Percentiles rank a stretch among this genome's conserved stretches.
phyloP scores from a whole-genome alignment of 2,888 invertebrate genomes.

The Lamellibrachia columna region DNA sequence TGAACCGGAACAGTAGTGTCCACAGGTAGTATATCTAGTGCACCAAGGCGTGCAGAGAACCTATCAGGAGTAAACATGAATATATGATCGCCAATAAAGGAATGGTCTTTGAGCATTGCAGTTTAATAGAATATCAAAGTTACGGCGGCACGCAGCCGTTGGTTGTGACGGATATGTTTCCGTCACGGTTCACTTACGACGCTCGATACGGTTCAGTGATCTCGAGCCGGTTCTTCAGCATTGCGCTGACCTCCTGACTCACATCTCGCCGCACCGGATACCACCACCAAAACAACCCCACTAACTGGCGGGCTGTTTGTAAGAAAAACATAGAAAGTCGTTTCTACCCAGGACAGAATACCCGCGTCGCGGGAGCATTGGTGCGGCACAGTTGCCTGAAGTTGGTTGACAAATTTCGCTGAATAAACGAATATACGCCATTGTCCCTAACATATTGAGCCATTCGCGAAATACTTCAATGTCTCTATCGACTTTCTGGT shows the following conservation, averaged over 20 bases:
- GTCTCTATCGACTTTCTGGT: no score
- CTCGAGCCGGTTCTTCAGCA: background rate
- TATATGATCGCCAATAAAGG: background rate
- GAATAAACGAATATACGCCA: no score
- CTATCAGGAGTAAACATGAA: background rate
- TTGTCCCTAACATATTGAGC: no score
- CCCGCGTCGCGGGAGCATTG: no score
- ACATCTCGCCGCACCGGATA: background rate
- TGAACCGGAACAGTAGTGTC: background rate
- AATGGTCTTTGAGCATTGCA: background rate
- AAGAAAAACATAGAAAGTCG: background rate
- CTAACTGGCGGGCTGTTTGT: background rate
- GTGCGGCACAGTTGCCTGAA: no score
- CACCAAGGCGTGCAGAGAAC: background rate
- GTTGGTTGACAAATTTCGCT: no score
- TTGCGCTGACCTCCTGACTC: background rate
- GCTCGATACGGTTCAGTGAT: conserved; percentile 1
- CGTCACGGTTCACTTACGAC: background rate
- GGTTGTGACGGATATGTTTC: conserved; percentile 1
- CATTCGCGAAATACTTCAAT: no score
- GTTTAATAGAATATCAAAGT: background rate
- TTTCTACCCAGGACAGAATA: background rate
- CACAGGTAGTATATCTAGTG: background rate
- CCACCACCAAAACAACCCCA: background rate
- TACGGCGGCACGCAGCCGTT: background rate